Base-by-base conservation (phyloP, 2,888 invertebrate species). In the Coelopa pilipes region DNA sequence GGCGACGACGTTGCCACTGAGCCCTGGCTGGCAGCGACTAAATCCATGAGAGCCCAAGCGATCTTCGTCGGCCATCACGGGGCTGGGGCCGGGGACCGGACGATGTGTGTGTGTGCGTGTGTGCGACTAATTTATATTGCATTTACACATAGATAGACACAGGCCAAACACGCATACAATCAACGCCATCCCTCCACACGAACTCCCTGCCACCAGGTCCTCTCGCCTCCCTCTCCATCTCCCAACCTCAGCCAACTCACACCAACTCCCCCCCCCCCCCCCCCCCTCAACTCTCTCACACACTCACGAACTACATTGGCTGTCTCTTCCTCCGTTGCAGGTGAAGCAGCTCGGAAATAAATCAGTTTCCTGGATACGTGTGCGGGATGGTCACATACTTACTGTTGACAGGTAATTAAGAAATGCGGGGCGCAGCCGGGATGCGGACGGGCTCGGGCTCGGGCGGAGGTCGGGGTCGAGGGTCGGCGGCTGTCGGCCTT, bases 281-380 rank as follows among this genome's bases (percentile, higher is more conserved):
- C 10, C 13, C 3, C n/a, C 13, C 10, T 49, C 15, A 15, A 53
- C 53, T 53, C 53, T 53, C 53, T 76, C 76, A 67, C 72, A 57
- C 55, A 70, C 72, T 55, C n/a, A 17, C 57, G 17, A 24, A 17
- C 66, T 66, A 15, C 49, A 68, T 49, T 59, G 73, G 55, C 67
- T 62, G 13, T 21, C 45, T 70, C 21, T 74, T 63, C 10, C n/a
- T 65, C 11, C 75, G 60, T 82, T 84, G 17, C 88, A 91, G 91
- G 92, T 95, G 81, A 94, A 93, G 80, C 95, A 96, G 89, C 92
- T 96, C 81, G 96, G 95, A 87, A 96, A 96, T 90, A 96, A 96
- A 91, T 95, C 96, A 78, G 95, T 96, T 80, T 96, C 96, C 82
- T 96, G 96, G 96, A 95, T 96, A 87, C 91, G 96, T 83, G 92